phyloP scores from a whole-genome alignment of 1,140 invertebrate genomes.

The Scaptomyza hsui region DNA sequence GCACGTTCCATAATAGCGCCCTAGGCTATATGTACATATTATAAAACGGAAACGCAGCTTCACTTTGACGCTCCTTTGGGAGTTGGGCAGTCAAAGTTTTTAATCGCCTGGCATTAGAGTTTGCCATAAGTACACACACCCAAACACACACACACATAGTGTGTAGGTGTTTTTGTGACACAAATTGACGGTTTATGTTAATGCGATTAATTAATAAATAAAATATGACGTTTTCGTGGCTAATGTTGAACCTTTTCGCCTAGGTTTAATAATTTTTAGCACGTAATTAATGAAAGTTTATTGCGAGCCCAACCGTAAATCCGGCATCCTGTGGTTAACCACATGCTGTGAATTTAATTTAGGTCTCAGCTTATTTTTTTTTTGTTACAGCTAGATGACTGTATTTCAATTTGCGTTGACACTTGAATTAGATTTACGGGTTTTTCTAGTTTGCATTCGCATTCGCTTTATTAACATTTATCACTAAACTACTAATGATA shows the following conservation, averaged over 20 bases:
- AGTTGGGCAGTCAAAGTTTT: slow-evolving; percentile 62
- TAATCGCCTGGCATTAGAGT: slow-evolving; percentile 70
- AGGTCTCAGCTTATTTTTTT: neutral
- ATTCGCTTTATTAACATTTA: slow-evolving; percentile 77
- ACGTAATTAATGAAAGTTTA: slow-evolving; percentile 76
- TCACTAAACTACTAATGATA: slow-evolving; percentile 81
- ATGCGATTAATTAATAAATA: slow-evolving; percentile 80
- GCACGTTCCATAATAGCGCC: slow-evolving; percentile 64
- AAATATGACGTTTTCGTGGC: slow-evolving; percentile 69
- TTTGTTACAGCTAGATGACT: neutral
- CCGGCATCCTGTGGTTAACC: slow-evolving; percentile 23
- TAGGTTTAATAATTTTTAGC: slow-evolving; percentile 76
- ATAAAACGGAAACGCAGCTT: slow-evolving; percentile 58
- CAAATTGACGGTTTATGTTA: slow-evolving; percentile 80
- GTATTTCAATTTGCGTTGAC: slow-evolving; percentile 6
- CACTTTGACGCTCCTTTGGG: slow-evolving; percentile 38
- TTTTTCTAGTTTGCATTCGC: slow-evolving; percentile 36
- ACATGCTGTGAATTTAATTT: slow-evolving; percentile 17
- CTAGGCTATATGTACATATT: slow-evolving; percentile 54
- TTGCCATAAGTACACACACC: neutral
- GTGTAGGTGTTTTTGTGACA: slow-evolving; percentile 26
- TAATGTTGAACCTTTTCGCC: slow-evolving; percentile 46
- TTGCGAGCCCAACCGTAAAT: slow-evolving; percentile 25
- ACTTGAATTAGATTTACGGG: slow-evolving; percentile 14
- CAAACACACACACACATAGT: slow-evolving; percentile 1